Evolutionary conservation across 2,113 vertebrate species (phyloP).

Genomic region (Thamnaconus septentrionalis): DNA sequence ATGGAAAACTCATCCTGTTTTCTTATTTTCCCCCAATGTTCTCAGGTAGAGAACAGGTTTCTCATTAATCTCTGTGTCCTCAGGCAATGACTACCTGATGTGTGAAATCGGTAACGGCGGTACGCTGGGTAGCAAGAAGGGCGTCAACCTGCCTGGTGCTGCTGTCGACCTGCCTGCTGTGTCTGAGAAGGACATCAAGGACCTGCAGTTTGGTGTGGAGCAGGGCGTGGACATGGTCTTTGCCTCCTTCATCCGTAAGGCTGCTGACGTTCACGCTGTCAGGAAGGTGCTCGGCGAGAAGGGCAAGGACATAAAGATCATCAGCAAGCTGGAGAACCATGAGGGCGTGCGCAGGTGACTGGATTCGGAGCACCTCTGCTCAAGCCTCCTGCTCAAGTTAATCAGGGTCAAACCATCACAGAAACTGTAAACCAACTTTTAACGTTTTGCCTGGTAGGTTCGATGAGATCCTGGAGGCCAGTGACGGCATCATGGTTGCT

Average conservation of each 20-base stretch:
- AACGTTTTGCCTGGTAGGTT: conserved; percentile 75
- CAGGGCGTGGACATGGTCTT: conserved; percentile 98
- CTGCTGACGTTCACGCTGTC: conserved; percentile 89
- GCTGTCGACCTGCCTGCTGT: conserved; percentile 92
- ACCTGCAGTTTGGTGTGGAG: conserved; percentile 92
- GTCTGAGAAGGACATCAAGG: conserved; percentile 92
- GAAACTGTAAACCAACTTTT: not conserved
- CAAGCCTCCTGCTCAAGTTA: not conserved
- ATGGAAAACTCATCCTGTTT: not conserved
- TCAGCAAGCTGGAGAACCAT: conserved; percentile 99
- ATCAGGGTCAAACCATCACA: no score
- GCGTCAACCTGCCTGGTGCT: conserved; percentile 92
- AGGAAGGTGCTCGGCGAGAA: conserved; percentile 91
- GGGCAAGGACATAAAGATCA: conserved; percentile 96
- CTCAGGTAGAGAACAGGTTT: not conserved
- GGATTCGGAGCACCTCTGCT: not conserved
- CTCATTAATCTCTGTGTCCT: not conserved
- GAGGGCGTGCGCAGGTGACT: conserved; percentile 92
- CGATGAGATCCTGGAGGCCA: conserved; percentile 97
- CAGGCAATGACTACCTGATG: conserved; percentile 83
- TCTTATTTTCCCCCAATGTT: not conserved
- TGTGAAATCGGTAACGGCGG: conserved; percentile 92
- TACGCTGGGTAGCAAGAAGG: conserved; percentile 94
- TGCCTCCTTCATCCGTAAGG: conserved; percentile 97
- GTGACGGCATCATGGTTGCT: conserved; percentile 98